A percentile compares a stretch with the other conserved stretches of the same genome.
Conservation (phyloP, 1,140 invertebrate genomes). For the Panulirus ornatus region DNA sequence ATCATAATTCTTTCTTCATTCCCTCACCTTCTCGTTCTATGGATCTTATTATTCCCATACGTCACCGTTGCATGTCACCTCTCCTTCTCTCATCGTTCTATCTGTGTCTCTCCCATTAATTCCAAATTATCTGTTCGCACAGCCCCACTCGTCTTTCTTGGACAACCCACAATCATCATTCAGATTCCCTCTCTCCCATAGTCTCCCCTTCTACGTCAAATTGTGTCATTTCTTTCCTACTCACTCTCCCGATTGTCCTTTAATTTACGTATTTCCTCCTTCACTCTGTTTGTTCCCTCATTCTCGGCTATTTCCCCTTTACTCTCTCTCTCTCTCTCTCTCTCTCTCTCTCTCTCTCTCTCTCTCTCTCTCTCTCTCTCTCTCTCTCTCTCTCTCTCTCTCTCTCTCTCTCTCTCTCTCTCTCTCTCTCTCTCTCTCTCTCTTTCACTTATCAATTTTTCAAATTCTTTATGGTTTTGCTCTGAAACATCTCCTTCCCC, state of each 20-base stretch:
- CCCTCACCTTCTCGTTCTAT: not conserved
- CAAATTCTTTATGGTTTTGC: not conserved
- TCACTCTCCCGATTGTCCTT: not conserved
- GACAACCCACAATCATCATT: not conserved
- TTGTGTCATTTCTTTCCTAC: not conserved
- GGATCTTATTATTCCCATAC: not conserved
- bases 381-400: not conserved
- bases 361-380: constrained; percentile 1
- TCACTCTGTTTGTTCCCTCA: not conserved
- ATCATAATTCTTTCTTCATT: not conserved
- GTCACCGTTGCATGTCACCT: not conserved
- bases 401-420: not conserved
- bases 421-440: not conserved
- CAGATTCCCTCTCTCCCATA: not conserved
- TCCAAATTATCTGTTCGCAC: not conserved
- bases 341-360: not conserved
- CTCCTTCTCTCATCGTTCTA: not conserved
- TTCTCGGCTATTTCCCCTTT: not conserved
- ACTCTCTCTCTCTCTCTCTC: not conserved
- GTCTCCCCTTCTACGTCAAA: not conserved
- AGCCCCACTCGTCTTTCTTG: not conserved
- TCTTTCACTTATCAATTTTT: not conserved
- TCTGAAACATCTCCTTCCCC: not conserved
- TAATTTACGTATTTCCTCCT: not conserved
- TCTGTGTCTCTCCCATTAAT: not conserved